Base-by-base conservation (phyloP, 2,113 vertebrate species). In the Tupaia tana region DNA sequence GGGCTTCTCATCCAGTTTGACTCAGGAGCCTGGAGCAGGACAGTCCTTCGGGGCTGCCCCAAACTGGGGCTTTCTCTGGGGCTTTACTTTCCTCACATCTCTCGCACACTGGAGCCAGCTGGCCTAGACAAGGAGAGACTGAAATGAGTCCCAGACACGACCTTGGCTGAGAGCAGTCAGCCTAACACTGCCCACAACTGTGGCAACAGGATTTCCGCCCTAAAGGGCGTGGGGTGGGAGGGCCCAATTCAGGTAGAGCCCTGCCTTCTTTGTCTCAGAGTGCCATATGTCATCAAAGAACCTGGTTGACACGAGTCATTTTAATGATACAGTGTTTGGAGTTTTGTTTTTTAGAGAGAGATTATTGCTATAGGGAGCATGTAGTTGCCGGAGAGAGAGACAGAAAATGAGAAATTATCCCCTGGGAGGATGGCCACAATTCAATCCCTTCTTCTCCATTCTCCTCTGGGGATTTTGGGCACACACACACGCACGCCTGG, bases 231-330 rank as follows among this genome's bases (percentile, higher is more conserved):
- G 0, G 15, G 2, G 43, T 43, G 11, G 34, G 16, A 25, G 15
- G 2, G 13, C 19, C 8, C 69, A 43, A 20, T 1, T 52, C 25
- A 0, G 29, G 19, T 27, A 13, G 15, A 31, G 7, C 8, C 14
- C 29, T 14, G 63, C 2, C 10, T 1, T 11, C 4, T 54, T 25
- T 80, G 67, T 15, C 67, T 75, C 34, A 75, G 24, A 14, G 86
- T 89, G 34, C 61, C 19, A 58, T 56, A 7, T 15, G 20, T 10
- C 25, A 25, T 66, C 31, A 15, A 31, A 71, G 71, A 64, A 59
- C 25, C 24, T 52, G 34, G 19, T 64, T 16, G 19, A n/a, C 20
- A 64, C 2, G 4, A 52, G 9, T 69, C 61, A 74, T 74, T 74
- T 79, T 73, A 84, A n/a, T 52, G 52, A 61, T 7, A 8, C 0